Evolutionary conservation across 2,113 vertebrate species (phyloP), one percentile per base, ranked within the genome.

Genomic region (Hylia prasina): DNA sequence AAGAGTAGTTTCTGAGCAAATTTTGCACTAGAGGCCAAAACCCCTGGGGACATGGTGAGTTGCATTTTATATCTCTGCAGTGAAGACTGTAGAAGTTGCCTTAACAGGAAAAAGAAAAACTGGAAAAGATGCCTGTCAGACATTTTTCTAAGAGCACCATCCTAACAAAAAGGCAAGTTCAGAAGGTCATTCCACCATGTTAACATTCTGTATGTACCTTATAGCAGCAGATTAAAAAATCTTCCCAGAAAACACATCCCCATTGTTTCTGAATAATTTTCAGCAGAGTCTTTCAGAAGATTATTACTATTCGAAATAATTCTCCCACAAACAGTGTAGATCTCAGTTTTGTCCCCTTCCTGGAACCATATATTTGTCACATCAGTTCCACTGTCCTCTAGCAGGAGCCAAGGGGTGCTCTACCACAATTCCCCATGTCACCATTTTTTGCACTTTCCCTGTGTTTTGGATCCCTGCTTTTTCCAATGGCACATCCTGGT

Each of bases 271-370:
- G 8, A 42, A 40, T n/a, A 2, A n/a, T 47, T 85, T 78, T 69
- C 57, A 85, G 15, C 30, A 76, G 13, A 72, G 57, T 4, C 25
- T 82, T 87, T 90, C 5, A 3, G 33, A 82, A 48, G 35, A 44
- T 23, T 35, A 20, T 42, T 21, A 39, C 4, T 69, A 76, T 48
- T 48, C 31, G 77, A 51, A 82, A 57, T 28, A 47, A 53, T 30
- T 69, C 21, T 69, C 11, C 44, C 37, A 58, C 8, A 44, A 60
- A 9, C 0, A 0, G 2, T 44, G 4, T 35, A 63, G 21, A 8
- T 31, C 7, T 31, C 10, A 0, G 10, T 48, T 82, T 58, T 23
- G 33, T 17, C 18, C 37, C 69, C 37, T 72, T 47, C 24, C 33
- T 79, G 56, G 51, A 75, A 18, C 27, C 54, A 31, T 33, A 11